Base-by-base conservation (phyloP, 64 coral and sea anemone genomes). In the Stylophora pistillata region DNA sequence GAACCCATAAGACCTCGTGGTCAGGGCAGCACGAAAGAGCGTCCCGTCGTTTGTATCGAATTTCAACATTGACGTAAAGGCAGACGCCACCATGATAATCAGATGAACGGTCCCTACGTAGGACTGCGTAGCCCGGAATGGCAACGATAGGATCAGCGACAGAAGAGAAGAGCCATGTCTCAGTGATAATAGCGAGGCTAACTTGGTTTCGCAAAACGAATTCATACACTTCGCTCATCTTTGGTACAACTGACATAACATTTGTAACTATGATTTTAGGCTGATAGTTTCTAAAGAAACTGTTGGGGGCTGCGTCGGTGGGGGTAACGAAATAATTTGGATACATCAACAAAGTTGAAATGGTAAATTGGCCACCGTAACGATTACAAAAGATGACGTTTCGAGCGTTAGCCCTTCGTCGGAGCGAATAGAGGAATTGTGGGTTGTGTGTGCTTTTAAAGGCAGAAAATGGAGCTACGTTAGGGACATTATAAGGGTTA, bases 141-240 rank as follows among this genome's bases (percentile, higher is more conserved):
- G 65, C 88, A 47, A 47, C 7, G 37, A 47, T 7, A 4, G 37
- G 7, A 47, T 4, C 37, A 47, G 37, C 37, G 37, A 47, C 7
- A 4, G 37, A 47, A 4, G 3, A 47, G 3, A 4, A 4, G 37
- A 47, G 37, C 37, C 37, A 47, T 47, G n/a, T 90, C 56, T 82
- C 65, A 90, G 77, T 82, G 53, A 90, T 81, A 80, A 90, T n/a
- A 53, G 69, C 76, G 47, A 90, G 58, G 31, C 72, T 72, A 58
- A 76, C 59, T 72, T 88, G 30, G 74, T 93, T 93, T 29, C 76
- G 72, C 86, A 93, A 79, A 4, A 93, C 60, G 85, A 93, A 74
- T 93, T 93, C 91, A 74, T 75, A 88, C 77, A 93, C 86, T 93
- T 93, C 91, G 59, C 76, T 79, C 76, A 93, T 88, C 85, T 93